Evolutionary conservation across 1,140 invertebrate genomes (phyloP).

Genomic region (Drosophila pseudoobscura): DNA sequence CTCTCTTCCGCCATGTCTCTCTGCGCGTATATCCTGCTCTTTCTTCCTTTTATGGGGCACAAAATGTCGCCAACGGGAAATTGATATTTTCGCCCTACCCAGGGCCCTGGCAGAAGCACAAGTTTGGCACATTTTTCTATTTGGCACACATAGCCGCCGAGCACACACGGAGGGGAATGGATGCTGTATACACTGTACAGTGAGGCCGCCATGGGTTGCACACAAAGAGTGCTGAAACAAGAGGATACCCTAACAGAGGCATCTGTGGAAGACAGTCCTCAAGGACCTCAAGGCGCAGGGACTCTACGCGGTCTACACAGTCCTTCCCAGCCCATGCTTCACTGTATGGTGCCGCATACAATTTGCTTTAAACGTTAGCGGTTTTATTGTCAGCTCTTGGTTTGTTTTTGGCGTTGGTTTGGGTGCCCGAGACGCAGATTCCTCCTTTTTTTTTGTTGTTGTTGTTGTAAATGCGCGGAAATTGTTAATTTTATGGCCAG

Average conservation of each 20-base stretch:
- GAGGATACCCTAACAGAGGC: no score
- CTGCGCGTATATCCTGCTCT: neutral
- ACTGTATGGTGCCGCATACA: slow-evolving; percentile 15
- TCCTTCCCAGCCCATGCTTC: neutral
- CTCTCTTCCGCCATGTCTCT: neutral
- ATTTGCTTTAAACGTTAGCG: slow-evolving; percentile 24
- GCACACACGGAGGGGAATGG: neutral
- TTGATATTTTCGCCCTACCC: slow-evolving; percentile 63
- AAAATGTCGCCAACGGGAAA: slow-evolving; percentile 76
- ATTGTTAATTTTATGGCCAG: slow-evolving; percentile 76
- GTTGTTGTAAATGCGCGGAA: slow-evolving; percentile 74
- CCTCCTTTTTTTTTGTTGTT: slow-evolving; percentile 18
- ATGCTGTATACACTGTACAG: slow-evolving; percentile 1
- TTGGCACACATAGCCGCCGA: slow-evolving; percentile 52
- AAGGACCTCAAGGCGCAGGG: no score
- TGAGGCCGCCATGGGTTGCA: neutral
- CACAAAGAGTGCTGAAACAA: no score
- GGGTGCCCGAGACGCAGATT: no score
- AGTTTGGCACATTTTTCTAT: slow-evolving; percentile 39
- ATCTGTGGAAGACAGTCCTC: no score
- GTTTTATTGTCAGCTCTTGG: slow-evolving; percentile 4
- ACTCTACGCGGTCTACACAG: no score
- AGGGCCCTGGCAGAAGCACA: slow-evolving; percentile 46
- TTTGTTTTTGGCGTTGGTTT: neutral
- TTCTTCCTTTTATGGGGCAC: slow-evolving; percentile 54